These are phyloP conservation scores for Setophaga petechia DNA, from an alignment of 2,113 vertebrate genomes.

Conservation along the genomic window DNA sequence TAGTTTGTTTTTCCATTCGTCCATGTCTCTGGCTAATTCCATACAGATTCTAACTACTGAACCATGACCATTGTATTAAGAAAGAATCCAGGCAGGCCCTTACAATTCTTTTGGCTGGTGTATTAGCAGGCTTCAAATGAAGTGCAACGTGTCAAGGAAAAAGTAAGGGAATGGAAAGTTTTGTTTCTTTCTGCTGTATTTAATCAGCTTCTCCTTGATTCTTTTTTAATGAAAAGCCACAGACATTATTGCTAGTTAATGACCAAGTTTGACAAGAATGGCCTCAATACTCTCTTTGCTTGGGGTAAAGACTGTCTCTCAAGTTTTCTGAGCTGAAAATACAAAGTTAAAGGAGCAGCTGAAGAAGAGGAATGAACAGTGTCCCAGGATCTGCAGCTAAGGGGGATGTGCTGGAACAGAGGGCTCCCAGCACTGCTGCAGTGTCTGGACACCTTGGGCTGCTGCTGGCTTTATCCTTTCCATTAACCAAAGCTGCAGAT, in stretches of 20 bases:
- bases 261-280: constrained; percentile 14
- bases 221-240: not conserved
- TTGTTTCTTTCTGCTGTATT: constrained; percentile 43
- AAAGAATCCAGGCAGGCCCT: constrained; percentile 50
- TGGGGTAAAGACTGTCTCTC: not conserved
- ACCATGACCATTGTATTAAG: constrained; percentile 46
- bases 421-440: not conserved
- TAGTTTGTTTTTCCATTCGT: constrained; percentile 29
- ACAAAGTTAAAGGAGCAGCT: not conserved
- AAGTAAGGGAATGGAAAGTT: constrained; percentile 45
- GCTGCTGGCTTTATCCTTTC: not conserved
- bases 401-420: not conserved
- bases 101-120: constrained; percentile 41
- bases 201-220: constrained; percentile 42
- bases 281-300: not conserved
- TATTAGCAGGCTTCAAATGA: constrained; percentile 21
- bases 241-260: constrained; percentile 7
- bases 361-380: not conserved
- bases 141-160: constrained; percentile 47
- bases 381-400: not conserved
- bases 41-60: constrained; percentile 34
- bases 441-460: not conserved
- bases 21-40: constrained; percentile 46
- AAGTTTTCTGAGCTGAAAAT: not conserved
- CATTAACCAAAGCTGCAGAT: not conserved